Conservation (phyloP, 2,797 vertebrate species). For the Tragopan temminckii region DNA sequence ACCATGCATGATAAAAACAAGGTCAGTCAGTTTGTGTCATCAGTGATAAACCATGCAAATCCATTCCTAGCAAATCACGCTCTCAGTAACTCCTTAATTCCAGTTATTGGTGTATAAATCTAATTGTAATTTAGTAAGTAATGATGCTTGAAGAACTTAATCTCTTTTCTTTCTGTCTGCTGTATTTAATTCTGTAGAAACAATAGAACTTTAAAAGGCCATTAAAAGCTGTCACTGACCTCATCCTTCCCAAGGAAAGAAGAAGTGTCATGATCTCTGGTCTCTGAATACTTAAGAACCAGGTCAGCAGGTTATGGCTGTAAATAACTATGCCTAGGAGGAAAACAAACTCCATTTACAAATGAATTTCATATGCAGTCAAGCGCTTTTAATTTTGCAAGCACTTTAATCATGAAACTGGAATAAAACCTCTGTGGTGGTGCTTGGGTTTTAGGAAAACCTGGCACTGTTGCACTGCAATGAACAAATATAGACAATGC, state of each 20-base stretch:
- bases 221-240: background rate
- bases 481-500: background rate
- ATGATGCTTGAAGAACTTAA: background rate
- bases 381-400: background rate
- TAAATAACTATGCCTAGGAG: background rate
- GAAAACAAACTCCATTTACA: background rate
- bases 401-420: background rate
- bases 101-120: background rate
- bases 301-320: background rate
- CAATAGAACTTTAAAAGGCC: background rate
- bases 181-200: background rate
- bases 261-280: background rate
- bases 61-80: background rate
- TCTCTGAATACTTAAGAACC: background rate
- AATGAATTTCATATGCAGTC: background rate
- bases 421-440: background rate
- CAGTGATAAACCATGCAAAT: background rate
- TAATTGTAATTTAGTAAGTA: background rate
- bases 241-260: background rate
- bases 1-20: background rate
- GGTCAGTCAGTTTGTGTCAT: background rate
- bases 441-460: background rate
- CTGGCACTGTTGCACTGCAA: background rate
- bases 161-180: background rate
- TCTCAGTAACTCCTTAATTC: background rate